These are phyloP conservation scores for Pseudomyrmex cubaensis DNA, from an alignment of 1,140 invertebrate genomes.

Conservation along the genomic window DNA sequence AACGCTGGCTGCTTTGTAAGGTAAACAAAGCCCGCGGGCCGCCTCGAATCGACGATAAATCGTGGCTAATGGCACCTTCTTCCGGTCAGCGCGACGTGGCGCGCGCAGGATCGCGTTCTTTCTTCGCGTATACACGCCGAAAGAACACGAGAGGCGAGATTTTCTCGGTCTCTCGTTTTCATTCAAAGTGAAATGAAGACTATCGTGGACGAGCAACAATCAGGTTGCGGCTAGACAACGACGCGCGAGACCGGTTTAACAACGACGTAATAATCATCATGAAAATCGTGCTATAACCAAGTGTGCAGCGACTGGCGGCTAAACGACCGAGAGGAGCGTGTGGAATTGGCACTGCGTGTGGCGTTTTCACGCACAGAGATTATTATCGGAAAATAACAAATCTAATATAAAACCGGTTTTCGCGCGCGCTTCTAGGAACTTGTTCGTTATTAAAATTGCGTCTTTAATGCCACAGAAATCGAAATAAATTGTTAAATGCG, in stretches of 20 bases:
- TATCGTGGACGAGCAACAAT: conserved; percentile 27
- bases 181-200: conserved; percentile 11
- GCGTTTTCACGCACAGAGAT: conserved; percentile 1
- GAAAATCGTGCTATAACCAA: conserved; percentile 9
- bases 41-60: conserved; percentile 37
- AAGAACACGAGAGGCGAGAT: neutral
- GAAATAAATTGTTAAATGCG: neutral
- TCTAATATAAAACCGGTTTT: conserved; percentile 27
- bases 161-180: neutral
- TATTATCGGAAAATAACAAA: conserved; percentile 29
- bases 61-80: conserved; percentile 53
- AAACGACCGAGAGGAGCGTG: neutral
- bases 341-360: neutral
- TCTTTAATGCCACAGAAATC: neutral
- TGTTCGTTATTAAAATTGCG: conserved; percentile 19
- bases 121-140: neutral
- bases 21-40: conserved; percentile 47
- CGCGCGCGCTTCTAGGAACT: neutral
- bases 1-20: conserved; percentile 29
- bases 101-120: conserved; percentile 20
- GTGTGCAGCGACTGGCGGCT: neutral
- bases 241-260: conserved; percentile 17
- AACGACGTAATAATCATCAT: conserved; percentile 28
- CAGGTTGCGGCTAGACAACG: conserved; percentile 4
- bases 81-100: conserved; percentile 43